Percentiles rank a stretch among this genome's conserved stretches.
Conservation (phyloP, 2,113 vertebrate genomes). For the Bungarus multicinctus region DNA sequence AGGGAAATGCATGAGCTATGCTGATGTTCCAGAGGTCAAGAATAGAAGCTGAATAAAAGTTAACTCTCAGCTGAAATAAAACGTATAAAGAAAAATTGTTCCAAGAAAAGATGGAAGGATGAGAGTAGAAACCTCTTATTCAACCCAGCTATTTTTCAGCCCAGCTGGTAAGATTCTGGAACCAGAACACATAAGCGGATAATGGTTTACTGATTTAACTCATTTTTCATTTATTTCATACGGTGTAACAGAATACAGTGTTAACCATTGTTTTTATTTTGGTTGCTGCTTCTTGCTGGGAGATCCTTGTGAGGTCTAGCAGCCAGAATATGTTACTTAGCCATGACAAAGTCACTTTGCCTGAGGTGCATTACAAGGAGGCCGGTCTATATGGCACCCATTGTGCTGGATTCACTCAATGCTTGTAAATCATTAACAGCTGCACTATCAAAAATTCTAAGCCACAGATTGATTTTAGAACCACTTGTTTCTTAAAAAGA, state of each 20-base stretch:
- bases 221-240: neutral
- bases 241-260: neutral
- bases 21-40: neutral
- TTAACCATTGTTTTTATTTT: neutral
- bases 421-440: neutral
- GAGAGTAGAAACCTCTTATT: neutral
- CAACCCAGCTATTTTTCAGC: neutral
- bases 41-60: neutral
- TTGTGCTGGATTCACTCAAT: neutral
- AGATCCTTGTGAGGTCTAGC: neutral
- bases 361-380: neutral
- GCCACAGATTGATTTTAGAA: neutral
- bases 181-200: neutral
- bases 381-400: neutral
- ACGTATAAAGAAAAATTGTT: neutral
- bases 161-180: neutral
- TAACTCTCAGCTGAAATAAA: neutral
- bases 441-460: neutral
- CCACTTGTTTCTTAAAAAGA: neutral
- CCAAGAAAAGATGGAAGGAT: neutral
- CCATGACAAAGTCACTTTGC: neutral
- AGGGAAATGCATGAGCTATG: neutral
- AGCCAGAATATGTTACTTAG: neutral
- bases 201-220: neutral
- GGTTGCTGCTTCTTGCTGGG: neutral